These are phyloP conservation scores for Halictus quadricinctus DNA, from an alignment of 2,888 invertebrate species.

Conservation along the genomic window DNA sequence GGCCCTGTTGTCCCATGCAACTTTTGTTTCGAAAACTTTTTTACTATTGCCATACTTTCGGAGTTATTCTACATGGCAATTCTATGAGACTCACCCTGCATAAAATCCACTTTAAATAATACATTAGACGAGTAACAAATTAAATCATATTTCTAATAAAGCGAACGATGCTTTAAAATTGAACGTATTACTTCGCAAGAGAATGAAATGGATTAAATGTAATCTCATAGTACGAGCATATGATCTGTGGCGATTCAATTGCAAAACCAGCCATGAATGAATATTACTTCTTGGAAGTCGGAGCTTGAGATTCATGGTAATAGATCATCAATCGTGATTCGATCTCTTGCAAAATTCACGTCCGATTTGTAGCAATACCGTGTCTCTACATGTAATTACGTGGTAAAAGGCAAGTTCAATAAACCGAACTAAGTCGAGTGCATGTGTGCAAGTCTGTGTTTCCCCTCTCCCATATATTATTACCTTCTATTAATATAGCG, in stretches of 20 bases:
- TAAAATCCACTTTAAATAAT: too few relatives aligned
- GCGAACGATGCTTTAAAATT: background rate
- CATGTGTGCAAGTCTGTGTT: slow-evolving; percentile 16
- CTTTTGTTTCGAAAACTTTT: too few relatives aligned
- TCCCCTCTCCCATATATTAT: slow-evolving; percentile 17
- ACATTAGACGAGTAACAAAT: background rate
- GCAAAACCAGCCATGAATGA: slow-evolving; percentile 18
- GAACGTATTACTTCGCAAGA: background rate
- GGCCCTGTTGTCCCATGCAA: too few relatives aligned
- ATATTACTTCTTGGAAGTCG: slow-evolving; percentile 4
- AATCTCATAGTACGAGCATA: background rate
- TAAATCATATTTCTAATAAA: background rate
- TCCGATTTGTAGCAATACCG: slow-evolving; percentile 37
- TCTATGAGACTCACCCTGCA: too few relatives aligned
- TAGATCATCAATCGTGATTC: slow-evolving; percentile 21
- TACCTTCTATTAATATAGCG: slow-evolving; percentile 43
- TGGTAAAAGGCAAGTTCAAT: slow-evolving; percentile 53
- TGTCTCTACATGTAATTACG: slow-evolving; percentile 41
- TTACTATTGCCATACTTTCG: too few relatives aligned
- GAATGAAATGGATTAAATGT: background rate
- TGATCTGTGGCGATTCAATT: background rate
- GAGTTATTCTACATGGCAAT: too few relatives aligned
- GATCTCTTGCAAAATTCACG: slow-evolving; percentile 22
- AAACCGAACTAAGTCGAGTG: slow-evolving; percentile 52
- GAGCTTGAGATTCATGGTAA: slow-evolving; percentile 5